Evolutionary conservation across 2,888 invertebrate genomes (phyloP).

Genomic region (Apamea monoglypha): DNA sequence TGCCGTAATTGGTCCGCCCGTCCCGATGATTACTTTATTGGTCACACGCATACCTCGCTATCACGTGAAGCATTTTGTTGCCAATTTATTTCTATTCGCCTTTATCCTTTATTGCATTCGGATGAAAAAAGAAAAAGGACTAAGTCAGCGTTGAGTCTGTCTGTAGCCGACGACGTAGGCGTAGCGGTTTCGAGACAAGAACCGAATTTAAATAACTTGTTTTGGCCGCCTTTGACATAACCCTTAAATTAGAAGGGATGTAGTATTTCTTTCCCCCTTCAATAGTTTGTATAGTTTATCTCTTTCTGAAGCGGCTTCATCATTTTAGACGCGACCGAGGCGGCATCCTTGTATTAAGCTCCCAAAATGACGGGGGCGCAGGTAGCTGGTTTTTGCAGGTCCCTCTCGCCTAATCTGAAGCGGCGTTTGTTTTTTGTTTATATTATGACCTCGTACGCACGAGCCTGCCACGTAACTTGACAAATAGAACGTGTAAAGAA

Average conservation of each 20-base stretch:
- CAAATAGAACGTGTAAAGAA: slow-evolving; percentile 52
- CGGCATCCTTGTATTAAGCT: slow-evolving; percentile 77
- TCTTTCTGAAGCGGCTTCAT: slow-evolving; percentile 75
- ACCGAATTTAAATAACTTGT: slow-evolving; percentile 88
- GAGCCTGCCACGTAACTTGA: slow-evolving; percentile 76
- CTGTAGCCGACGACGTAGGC: slow-evolving; percentile 74
- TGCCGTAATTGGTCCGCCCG: slow-evolving; percentile 84
- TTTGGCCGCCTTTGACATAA: slow-evolving; percentile 85
- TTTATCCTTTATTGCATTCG: slow-evolving; percentile 63
- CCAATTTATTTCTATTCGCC: slow-evolving; percentile 79
- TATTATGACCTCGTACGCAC: slow-evolving; percentile 79
- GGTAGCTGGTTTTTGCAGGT: slow-evolving; percentile 87
- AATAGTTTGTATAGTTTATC: slow-evolving; percentile 72
- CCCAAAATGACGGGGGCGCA: slow-evolving; percentile 80
- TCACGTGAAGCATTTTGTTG: slow-evolving; percentile 77
- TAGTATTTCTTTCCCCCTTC: slow-evolving; percentile 77
- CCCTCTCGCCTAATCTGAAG: slow-evolving; percentile 81
- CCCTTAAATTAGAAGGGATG: slow-evolving; percentile 78
- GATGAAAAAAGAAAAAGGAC: slow-evolving; percentile 70
- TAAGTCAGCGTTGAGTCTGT: slow-evolving; percentile 50
- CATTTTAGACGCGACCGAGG: slow-evolving; percentile 75
- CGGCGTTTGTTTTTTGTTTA: slow-evolving; percentile 78
- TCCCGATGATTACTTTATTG: slow-evolving; percentile 89
- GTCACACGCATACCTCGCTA: slow-evolving; percentile 78
- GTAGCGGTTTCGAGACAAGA: slow-evolving; percentile 78